These are phyloP conservation scores for Anagyrus pseudococci DNA, from an alignment of 2,888 invertebrate genomes.

Conservation along the genomic window DNA sequence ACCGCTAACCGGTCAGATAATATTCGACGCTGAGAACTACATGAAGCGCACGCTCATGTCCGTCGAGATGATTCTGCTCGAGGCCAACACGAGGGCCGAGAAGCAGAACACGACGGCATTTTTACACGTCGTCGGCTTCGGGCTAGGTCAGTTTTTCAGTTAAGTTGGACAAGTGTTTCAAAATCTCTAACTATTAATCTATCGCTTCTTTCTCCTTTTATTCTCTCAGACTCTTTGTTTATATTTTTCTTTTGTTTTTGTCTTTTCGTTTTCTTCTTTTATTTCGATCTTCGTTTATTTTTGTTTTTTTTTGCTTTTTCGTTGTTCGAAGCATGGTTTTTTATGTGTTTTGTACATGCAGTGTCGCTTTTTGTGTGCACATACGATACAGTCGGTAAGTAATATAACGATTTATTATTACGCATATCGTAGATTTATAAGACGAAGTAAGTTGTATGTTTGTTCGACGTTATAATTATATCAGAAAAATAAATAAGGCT, in stretches of 20 bases:
- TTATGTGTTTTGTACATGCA: neutral
- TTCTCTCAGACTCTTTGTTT: neutral
- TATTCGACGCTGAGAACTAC: slow-evolving; percentile 59
- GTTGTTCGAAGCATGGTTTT: neutral
- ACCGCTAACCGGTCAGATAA: slow-evolving; percentile 47
- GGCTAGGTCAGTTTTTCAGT: slow-evolving; percentile 55
- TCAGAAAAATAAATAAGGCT: neutral
- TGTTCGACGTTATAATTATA: neutral
- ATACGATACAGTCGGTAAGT: too few relatives aligned
- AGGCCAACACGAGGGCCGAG: slow-evolving; percentile 68
- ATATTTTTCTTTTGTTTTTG: slow-evolving; percentile 1
- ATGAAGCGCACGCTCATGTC: slow-evolving; percentile 57
- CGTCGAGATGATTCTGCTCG: slow-evolving; percentile 69
- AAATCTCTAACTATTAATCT: neutral
- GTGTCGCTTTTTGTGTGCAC: neutral
- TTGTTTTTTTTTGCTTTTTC: neutral
- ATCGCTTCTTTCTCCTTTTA: neutral
- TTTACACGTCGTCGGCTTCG: slow-evolving; percentile 72
- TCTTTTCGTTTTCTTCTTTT: slow-evolving; percentile 48
- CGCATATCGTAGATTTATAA: too few relatives aligned
- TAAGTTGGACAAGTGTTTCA: too few relatives aligned
- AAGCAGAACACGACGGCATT: slow-evolving; percentile 65
- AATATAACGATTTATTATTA: too few relatives aligned
- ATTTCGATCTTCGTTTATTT: too few relatives aligned
- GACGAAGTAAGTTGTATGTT: neutral